Percentiles rank a stretch among this genome's conserved stretches.
These are phyloP conservation scores for Geopemphigus sp. DNA, from an alignment of 1,140 invertebrate genomes.

Conservation along the genomic window DNA sequence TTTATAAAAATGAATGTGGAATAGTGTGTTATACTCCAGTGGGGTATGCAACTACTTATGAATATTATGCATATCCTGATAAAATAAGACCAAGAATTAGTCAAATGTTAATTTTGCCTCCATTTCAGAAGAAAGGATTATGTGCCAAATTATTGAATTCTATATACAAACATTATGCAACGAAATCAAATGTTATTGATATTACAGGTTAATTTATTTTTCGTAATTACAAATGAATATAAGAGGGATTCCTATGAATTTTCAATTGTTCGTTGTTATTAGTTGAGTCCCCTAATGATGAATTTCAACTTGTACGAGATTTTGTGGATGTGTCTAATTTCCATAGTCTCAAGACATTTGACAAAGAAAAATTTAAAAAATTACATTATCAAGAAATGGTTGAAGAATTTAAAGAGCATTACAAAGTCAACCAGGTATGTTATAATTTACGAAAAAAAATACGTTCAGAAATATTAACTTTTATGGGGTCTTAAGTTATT, in stretches of 20 bases:
- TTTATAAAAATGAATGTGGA: constrained; percentile 67
- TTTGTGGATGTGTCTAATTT: constrained; percentile 82
- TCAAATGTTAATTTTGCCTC: constrained; percentile 86
- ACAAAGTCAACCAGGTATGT: constrained; percentile 71
- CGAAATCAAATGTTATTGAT: constrained; percentile 71
- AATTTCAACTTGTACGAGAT: constrained; percentile 84
- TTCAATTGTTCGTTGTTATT: constrained; percentile 54
- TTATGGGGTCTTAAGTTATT: no score
- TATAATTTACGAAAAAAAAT: no score
- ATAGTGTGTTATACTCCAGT: constrained; percentile 69
- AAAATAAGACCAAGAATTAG: constrained; percentile 84
- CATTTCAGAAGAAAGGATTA: constrained; percentile 81
- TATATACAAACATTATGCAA: constrained; percentile 75
- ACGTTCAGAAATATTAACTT: no score
- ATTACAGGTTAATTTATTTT: constrained; percentile 69
- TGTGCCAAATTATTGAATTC: constrained; percentile 73
- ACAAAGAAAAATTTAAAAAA: constrained; percentile 64
- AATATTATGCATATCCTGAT: constrained; percentile 90
- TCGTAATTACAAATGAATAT: not conserved
- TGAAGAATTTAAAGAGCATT: constrained; percentile 69
- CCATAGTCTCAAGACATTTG: constrained; percentile 66
- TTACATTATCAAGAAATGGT: constrained; percentile 78
- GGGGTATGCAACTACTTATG: constrained; percentile 89
- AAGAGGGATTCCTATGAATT: not conserved
- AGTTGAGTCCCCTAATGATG: constrained; percentile 89